phyloP scores from a whole-genome alignment of 1,140 invertebrate species.

The Tetragnatha versicolor region DNA sequence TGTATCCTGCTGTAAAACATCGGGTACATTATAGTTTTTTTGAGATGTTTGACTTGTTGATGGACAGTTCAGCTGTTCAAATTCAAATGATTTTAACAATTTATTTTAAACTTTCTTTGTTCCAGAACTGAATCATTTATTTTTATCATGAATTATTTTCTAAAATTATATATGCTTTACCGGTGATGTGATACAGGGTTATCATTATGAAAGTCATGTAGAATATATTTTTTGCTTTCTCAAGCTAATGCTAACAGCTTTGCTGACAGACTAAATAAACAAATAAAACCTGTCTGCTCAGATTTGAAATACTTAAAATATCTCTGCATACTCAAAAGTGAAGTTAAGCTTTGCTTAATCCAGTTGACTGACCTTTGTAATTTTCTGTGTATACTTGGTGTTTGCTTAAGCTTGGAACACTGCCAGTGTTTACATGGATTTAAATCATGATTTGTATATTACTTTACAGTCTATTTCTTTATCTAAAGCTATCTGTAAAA shows the following conservation, averaged over 20 bases:
- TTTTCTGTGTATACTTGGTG: neutral
- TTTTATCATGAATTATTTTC: too few species aligned
- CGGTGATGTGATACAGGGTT: too few species aligned
- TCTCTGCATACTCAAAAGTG: neutral
- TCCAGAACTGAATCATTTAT: too few species aligned
- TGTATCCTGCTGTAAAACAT: too few species aligned
- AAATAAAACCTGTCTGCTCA: neutral
- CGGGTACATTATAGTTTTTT: too few species aligned
- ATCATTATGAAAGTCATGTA: too few species aligned
- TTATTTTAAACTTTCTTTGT: too few species aligned
- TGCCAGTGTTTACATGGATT: neutral
- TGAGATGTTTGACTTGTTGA: too few species aligned
- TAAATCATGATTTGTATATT: neutral
- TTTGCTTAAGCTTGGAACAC: neutral
- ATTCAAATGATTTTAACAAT: too few species aligned
- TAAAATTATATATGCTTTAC: too few species aligned
- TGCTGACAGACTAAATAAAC: neutral
- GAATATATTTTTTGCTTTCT: neutral
- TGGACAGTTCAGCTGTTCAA: too few species aligned
- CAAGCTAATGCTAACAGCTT: neutral
- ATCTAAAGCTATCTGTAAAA: neutral
- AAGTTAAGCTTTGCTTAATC: neutral
- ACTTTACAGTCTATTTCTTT: neutral
- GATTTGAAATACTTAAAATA: neutral
- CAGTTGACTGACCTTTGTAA: neutral